Evolutionary conservation across 1,140 invertebrate species (phyloP).

Genomic region (Heliothis virescens): DNA sequence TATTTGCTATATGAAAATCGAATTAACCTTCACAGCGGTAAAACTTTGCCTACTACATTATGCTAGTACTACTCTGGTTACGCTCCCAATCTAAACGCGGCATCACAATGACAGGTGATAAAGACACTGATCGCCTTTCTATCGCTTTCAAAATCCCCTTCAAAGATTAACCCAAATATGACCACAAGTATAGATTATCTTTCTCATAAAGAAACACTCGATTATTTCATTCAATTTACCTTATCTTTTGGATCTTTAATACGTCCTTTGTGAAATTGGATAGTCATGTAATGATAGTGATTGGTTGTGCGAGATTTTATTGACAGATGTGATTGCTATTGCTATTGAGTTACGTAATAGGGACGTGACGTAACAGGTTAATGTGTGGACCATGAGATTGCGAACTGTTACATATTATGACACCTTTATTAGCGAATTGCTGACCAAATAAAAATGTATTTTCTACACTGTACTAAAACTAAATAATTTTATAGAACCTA

Average conservation of each 20-base stretch:
- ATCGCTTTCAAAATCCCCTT: constrained; percentile 11
- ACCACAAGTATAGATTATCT: constrained; percentile 22
- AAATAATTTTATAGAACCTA: too few relatives aligned
- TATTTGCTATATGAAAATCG: too few relatives aligned
- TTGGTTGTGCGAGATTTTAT: constrained; percentile 20
- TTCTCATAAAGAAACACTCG: background rate
- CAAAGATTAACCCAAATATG: background rate
- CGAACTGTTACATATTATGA: background rate
- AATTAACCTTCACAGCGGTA: too few relatives aligned
- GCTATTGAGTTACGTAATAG: constrained; percentile 16
- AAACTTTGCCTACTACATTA: background rate
- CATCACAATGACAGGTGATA: constrained; percentile 10
- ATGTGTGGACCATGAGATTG: background rate
- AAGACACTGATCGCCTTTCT: constrained; percentile 31
- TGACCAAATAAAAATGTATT: too few relatives aligned
- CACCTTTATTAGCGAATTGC: too few relatives aligned
- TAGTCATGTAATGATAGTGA: constrained; percentile 13
- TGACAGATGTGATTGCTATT: background rate
- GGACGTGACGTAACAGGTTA: background rate
- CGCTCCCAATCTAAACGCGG: background rate
- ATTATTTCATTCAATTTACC: constrained; percentile 1
- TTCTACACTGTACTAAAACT: too few relatives aligned
- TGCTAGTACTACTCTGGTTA: too few relatives aligned
- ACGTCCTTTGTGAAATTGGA: constrained; percentile 7
- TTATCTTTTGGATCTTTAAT: background rate